phyloP scores from a whole-genome alignment of 1,140 invertebrate genomes.

The Drosophila paulistorum region DNA sequence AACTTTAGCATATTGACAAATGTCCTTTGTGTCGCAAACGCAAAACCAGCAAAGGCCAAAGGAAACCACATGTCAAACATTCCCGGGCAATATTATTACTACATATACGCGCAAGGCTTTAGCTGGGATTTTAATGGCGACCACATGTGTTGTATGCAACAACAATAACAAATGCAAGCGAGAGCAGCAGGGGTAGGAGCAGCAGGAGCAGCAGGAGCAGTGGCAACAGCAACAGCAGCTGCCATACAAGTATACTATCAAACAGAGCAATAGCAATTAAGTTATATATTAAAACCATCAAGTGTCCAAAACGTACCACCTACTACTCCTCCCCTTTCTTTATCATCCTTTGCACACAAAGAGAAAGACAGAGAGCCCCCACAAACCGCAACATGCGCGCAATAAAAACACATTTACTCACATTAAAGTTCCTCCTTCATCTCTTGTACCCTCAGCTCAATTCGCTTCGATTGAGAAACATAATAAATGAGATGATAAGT shows the following conservation, averaged over 20 bases:
- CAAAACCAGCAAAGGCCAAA: slow-evolving; percentile 1
- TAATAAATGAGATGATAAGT: slow-evolving; percentile 67
- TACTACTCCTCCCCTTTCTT: not conserved
- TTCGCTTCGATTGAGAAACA: slow-evolving; percentile 56
- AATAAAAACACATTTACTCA: slow-evolving; percentile 21
- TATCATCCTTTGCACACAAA: not conserved
- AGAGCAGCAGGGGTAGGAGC: not conserved
- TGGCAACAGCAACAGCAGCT: not conserved
- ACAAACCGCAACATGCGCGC: slow-evolving; percentile 12
- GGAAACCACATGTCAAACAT: slow-evolving; percentile 1
- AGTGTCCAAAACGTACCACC: slow-evolving; percentile 19
- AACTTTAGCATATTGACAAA: slow-evolving; percentile 18
- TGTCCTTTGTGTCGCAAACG: slow-evolving; percentile 2
- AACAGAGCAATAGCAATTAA: slow-evolving; percentile 48
- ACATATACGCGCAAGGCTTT: slow-evolving; percentile 14
- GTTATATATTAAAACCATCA: slow-evolving; percentile 51
- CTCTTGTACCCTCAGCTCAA: not conserved
- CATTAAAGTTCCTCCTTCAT: slow-evolving; percentile 21
- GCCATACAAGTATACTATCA: slow-evolving; percentile 18
- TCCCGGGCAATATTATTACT: slow-evolving; percentile 9
- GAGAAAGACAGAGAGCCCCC: too few relatives aligned
- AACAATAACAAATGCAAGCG: not conserved
- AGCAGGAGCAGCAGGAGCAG: not conserved
- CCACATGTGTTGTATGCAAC: slow-evolving; percentile 38
- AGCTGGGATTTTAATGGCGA: slow-evolving; percentile 52